These are phyloP conservation scores for Mustelus asterias DNA, from an alignment of 2,113 vertebrate species.

Conservation along the genomic window DNA sequence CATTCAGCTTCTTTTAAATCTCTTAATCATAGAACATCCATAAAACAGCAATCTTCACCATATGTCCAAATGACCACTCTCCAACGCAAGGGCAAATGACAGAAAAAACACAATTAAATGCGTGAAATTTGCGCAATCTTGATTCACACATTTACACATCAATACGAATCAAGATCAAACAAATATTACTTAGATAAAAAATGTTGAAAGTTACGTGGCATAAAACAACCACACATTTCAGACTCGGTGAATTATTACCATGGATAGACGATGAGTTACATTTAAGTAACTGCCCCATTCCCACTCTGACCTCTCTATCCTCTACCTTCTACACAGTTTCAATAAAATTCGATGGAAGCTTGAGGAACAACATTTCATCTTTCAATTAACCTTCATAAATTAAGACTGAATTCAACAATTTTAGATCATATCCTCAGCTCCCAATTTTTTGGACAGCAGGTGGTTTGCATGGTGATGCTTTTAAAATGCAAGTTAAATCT, in stretches of 20 bases:
- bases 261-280: neutral
- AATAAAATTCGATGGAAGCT: neutral
- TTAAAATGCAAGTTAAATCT: neutral
- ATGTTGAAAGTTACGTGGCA: neutral
- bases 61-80: neutral
- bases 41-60: neutral
- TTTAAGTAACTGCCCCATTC: neutral
- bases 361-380: neutral
- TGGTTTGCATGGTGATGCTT: neutral
- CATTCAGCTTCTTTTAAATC: neutral
- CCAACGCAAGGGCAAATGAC: neutral
- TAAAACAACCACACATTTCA: neutral
- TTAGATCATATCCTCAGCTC: neutral
- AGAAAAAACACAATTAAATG: neutral
- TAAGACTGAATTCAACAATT: neutral
- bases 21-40: neutral
- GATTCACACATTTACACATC: neutral
- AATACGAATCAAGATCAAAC: neutral
- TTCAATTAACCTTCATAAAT: neutral
- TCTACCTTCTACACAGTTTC: neutral
- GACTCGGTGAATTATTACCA: neutral
- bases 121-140: neutral
- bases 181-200: neutral
- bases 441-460: neutral
- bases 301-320: neutral